Conservation (phyloP, 1,140 invertebrate genomes). For the Tribolium castaneum region DNA sequence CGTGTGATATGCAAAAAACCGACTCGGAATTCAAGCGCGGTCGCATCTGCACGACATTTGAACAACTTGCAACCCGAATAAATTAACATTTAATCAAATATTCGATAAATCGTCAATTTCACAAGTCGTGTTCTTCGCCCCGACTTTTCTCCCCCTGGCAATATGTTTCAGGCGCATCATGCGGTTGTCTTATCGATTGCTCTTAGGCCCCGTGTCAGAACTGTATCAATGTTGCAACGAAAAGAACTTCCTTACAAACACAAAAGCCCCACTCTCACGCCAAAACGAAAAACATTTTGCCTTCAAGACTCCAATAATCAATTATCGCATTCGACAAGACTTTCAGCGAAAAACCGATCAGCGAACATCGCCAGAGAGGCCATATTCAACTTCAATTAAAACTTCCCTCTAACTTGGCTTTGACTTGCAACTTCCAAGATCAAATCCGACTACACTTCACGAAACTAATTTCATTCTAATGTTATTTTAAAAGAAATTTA, state of each 20-base stretch:
- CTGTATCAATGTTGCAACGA: slow-evolving; percentile 13
- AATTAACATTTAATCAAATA: neutral
- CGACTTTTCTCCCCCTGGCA: neutral
- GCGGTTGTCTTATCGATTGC: slow-evolving; percentile 11
- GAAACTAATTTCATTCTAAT: neutral
- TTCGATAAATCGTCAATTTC: neutral
- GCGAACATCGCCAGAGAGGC: neutral
- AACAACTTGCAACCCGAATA: neutral
- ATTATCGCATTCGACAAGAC: neutral
- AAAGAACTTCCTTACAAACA: slow-evolving; percentile 1
- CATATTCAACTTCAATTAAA: slow-evolving; percentile 17
- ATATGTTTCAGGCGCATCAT: slow-evolving; percentile 21
- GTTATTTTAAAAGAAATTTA: neutral
- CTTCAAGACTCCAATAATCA: neutral
- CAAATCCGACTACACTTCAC: too few species aligned
- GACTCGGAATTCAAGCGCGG: neutral
- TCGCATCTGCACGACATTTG: neutral
- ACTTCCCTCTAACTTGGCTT: neutral
- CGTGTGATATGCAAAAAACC: too few species aligned
- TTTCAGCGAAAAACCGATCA: neutral
- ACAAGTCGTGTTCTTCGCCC: too few species aligned
- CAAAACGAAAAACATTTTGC: neutral
- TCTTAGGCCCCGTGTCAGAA: neutral
- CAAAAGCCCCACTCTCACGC: neutral
- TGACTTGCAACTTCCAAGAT: neutral